A percentile compares a stretch with the other conserved stretches of the same genome.
phyloP scores from a whole-genome alignment of 1,140 invertebrate genomes.

The Matsumurasca onukii region DNA sequence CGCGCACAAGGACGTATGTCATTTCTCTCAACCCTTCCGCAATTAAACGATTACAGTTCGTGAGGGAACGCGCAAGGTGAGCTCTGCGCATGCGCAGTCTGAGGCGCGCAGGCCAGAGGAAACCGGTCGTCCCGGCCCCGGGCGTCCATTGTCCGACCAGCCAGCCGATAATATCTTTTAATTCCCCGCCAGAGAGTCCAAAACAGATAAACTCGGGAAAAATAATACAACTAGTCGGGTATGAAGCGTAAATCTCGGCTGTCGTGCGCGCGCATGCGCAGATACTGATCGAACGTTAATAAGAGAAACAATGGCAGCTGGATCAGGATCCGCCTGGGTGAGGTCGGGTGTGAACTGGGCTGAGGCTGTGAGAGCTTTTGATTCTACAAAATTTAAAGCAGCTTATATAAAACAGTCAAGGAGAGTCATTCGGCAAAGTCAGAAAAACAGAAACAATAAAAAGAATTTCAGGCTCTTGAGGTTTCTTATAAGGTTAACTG shows the following conservation, averaged over 20 bases:
- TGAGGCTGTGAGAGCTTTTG: background rate
- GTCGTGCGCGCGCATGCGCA: slow-evolving; percentile 12
- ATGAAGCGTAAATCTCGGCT: slow-evolving; percentile 16
- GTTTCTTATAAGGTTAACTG: background rate
- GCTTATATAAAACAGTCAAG: background rate
- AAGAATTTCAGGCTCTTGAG: background rate
- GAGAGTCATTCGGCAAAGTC: background rate
- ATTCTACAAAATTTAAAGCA: background rate
- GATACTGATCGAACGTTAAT: slow-evolving; percentile 16
- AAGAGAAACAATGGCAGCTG: slow-evolving; percentile 12
- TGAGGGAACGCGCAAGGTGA: background rate
- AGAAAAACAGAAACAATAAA: background rate
- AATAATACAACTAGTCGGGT: slow-evolving; percentile 18
- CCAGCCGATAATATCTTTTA: slow-evolving; percentile 28
- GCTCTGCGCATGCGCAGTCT: background rate
- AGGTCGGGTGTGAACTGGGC: background rate
- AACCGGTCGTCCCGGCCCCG: slow-evolving; percentile 12
- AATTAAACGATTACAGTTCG: background rate
- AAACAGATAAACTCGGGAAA: slow-evolving; percentile 29
- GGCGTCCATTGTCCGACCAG: slow-evolving; percentile 15
- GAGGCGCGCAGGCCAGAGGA: background rate
- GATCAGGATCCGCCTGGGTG: background rate
- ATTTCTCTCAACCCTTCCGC: background rate
- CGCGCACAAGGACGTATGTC: no score
- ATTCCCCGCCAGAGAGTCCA: slow-evolving; percentile 20